phyloP scores from a whole-genome alignment of 2,888 invertebrate species.

The Troides aeacus region DNA sequence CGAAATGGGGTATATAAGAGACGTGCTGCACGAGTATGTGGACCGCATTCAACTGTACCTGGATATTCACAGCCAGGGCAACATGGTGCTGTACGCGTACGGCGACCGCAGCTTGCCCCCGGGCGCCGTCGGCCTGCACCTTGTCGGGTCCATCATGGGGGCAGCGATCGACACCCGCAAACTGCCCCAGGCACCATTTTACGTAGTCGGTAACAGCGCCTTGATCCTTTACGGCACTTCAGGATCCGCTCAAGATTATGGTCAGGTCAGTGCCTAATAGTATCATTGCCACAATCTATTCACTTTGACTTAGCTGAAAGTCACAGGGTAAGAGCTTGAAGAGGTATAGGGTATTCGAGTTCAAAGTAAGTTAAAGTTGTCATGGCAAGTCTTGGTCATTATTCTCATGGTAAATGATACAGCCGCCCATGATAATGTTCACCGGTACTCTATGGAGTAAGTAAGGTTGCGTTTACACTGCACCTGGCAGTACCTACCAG shows the following conservation, averaged over 20 bases:
- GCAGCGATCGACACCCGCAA: conserved; percentile 51
- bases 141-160: conserved; percentile 50
- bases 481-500: no score
- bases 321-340: no score
- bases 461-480: no score
- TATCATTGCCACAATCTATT: no score
- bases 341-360: no score
- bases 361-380: no score
- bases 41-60: conserved; percentile 56
- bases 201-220: conserved; percentile 54
- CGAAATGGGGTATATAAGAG: conserved; percentile 79
- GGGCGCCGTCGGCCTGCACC: conserved; percentile 43
- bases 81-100: conserved; percentile 82
- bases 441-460: no score
- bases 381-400: no score
- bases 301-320: no score
- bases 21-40: conserved; percentile 64
- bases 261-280: conserved; percentile 38
- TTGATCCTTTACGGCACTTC: conserved; percentile 48
- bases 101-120: conserved; percentile 57
- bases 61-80: conserved; percentile 86
- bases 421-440: no score
- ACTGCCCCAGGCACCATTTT: conserved; percentile 43
- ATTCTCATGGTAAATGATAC: no score
- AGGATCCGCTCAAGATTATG: conserved; percentile 57